A percentile compares a stretch with the other conserved stretches of the same genome.
phyloP scores from a whole-genome alignment of 2,888 invertebrate species.

The Petrolisthes cinctipes region DNA sequence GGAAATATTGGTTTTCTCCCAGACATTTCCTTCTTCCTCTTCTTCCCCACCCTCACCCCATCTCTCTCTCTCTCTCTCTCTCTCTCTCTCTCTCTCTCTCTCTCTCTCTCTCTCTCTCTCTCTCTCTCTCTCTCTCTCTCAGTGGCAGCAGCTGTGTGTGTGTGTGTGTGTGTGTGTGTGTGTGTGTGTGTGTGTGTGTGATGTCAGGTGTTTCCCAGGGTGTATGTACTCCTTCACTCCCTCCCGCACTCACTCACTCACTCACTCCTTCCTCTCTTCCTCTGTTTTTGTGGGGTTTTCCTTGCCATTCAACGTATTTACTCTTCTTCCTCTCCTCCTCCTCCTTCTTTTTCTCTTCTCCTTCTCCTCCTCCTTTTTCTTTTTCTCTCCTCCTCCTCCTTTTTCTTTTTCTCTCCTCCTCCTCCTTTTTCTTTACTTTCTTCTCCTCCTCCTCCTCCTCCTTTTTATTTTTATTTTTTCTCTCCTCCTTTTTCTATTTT shows the following conservation, averaged over 20 bases:
- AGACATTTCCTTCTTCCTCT: background rate
- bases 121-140: background rate
- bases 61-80: slow-evolving; percentile 31
- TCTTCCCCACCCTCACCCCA: background rate
- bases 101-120: background rate
- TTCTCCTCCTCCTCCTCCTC: background rate
- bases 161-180: background rate
- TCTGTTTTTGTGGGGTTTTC: background rate
- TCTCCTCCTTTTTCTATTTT: no score
- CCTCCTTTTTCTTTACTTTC: background rate
- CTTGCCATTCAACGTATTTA: background rate
- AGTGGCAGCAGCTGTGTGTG: slow-evolving; percentile 3
- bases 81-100: slow-evolving; percentile 17
- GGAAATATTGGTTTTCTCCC: background rate
- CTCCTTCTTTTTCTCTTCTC: background rate
- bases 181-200: background rate
- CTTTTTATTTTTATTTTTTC: no score
- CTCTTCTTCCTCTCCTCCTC: background rate
- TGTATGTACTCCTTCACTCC: slow-evolving; percentile 17
- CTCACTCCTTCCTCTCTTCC: background rate
- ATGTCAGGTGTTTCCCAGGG: no score
- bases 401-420: background rate
- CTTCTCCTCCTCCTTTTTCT: background rate
- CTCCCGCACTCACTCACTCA: slow-evolving; percentile 30
- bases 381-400: background rate